phyloP scores from a whole-genome alignment of 1,140 invertebrate genomes.

The Bombus cullumanus region DNA sequence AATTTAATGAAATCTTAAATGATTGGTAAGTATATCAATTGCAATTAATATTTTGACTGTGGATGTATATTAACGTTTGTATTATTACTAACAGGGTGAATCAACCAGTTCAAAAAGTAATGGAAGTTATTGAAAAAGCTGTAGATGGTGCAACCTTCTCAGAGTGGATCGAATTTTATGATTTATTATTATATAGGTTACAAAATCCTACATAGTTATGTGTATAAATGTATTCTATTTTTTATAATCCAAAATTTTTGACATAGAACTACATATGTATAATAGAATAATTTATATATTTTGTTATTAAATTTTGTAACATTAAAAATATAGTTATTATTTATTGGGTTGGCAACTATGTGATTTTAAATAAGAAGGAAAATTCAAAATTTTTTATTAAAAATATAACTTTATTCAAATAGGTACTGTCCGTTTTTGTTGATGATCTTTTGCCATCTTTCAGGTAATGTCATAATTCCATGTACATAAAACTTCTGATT shows the following conservation, averaged over 20 bases:
- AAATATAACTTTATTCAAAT: too few relatives aligned
- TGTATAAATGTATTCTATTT: background rate
- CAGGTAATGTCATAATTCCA: too few relatives aligned
- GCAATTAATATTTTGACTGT: background rate
- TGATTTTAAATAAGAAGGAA: too few relatives aligned
- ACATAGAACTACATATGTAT: background rate
- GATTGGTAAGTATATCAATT: constrained; percentile 66
- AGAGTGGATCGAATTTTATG: constrained; percentile 74
- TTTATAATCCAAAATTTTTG: constrained; percentile 2
- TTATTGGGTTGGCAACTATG: too few relatives aligned
- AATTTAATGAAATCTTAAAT: constrained; percentile 67
- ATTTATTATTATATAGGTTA: constrained; percentile 70
- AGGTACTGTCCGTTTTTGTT: too few relatives aligned
- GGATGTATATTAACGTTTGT: constrained; percentile 14
- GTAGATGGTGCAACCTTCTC: constrained; percentile 68
- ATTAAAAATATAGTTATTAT: background rate
- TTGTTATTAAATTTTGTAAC: background rate
- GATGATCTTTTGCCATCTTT: too few relatives aligned
- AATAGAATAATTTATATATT: constrained; percentile 10
- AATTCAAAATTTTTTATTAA: too few relatives aligned
- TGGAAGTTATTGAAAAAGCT: constrained; percentile 64
- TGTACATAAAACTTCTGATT: too few relatives aligned
- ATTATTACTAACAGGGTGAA: constrained; percentile 62
- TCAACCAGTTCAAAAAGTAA: constrained; percentile 69
- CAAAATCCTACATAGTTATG: constrained; percentile 56